phyloP scores from a whole-genome alignment of 1,140 invertebrate genomes.

The Pseudomyrmex flavicornis region DNA sequence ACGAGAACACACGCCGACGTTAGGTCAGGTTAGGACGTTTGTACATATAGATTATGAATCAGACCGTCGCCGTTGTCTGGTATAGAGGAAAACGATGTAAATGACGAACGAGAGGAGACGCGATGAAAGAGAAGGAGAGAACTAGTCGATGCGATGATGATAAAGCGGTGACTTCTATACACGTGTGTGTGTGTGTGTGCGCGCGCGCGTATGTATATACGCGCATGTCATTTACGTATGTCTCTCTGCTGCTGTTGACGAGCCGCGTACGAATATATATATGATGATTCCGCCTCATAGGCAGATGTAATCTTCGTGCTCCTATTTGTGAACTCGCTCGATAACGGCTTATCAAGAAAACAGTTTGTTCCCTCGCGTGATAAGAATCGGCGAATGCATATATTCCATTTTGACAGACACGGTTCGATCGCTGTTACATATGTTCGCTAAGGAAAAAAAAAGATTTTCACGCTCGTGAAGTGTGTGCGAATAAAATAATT shows the following conservation, averaged over 20 bases:
- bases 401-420: no score
- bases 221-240: not conserved
- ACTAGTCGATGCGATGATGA: slow-evolving; percentile 23
- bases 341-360: slow-evolving; percentile 9
- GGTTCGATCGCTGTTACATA: no score
- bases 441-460: no score
- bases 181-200: not conserved
- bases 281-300: slow-evolving; percentile 17
- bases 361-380: not conserved
- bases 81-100: not conserved
- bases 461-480: no score
- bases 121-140: not conserved
- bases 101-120: not conserved
- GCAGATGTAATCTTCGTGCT: not conserved
- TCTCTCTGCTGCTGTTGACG: no score
- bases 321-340: not conserved
- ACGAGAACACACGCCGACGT: not conserved
- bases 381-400: slow-evolving; percentile 5
- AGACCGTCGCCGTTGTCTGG: slow-evolving; percentile 4
- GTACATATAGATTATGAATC: slow-evolving; percentile 38
- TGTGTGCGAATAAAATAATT: no score
- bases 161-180: slow-evolving; percentile 3
- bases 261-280: not conserved
- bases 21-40: not conserved
- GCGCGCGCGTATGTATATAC: no score